Percentiles rank a stretch among this genome's conserved stretches.
Conservation (phyloP, 2,888 invertebrate species). For the Mythimna lalbum region DNA sequence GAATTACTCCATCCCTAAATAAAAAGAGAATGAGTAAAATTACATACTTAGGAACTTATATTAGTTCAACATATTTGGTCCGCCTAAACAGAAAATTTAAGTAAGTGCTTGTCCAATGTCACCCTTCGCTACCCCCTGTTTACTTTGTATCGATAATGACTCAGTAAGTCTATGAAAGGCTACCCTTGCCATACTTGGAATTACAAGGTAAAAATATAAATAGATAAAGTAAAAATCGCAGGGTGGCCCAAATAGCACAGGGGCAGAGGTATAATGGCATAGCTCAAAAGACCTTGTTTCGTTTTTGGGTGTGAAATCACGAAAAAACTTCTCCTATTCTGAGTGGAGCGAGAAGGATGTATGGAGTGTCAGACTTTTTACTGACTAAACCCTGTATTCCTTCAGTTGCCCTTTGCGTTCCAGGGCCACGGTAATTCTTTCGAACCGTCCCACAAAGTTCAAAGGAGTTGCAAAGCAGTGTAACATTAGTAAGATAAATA, state of each 20-base stretch:
- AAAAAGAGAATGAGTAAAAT: background rate
- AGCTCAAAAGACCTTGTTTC: conserved; percentile 5
- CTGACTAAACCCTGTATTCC: no score
- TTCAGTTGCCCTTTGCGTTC: no score
- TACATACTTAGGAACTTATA: background rate
- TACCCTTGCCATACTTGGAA: conserved; percentile 29
- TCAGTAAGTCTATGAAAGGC: conserved; percentile 40
- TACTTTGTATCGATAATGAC: conserved; percentile 60
- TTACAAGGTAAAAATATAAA: conserved; percentile 12
- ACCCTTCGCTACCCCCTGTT: conserved; percentile 54
- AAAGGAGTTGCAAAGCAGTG: no score
- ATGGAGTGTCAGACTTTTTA: no score
- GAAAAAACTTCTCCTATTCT: no score
- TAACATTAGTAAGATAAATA: no score
- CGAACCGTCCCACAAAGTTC: no score
- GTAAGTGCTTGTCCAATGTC: conserved; percentile 65
- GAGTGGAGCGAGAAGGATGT: no score
- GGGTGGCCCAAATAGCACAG: conserved; percentile 4
- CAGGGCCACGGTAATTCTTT: no score
- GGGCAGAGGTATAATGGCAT: background rate
- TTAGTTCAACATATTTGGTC: conserved; percentile 35
- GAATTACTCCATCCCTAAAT: background rate
- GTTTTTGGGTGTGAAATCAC: no score
- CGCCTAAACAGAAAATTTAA: conserved; percentile 58
- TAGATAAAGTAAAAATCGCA: background rate